Conservation (phyloP, 2,113 vertebrate genomes). For the Donacobius atricapilla region DNA sequence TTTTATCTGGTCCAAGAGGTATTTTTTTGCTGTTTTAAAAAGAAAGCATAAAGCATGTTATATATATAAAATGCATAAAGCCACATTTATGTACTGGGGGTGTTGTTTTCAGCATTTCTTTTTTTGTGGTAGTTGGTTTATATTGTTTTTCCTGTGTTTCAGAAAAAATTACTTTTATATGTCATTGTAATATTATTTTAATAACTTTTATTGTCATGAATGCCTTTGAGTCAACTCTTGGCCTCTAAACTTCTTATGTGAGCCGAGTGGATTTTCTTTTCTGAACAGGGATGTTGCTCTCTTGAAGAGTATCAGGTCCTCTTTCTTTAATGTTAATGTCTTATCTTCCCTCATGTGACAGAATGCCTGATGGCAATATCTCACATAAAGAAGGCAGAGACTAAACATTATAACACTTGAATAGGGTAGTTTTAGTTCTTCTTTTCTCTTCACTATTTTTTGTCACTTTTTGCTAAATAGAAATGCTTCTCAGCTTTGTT, state of each 20-base stretch:
- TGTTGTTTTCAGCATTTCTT: fast-evolving
- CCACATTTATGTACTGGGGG: fast-evolving
- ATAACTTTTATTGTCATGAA: background rate
- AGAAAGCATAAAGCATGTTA: background rate
- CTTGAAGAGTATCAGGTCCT: background rate
- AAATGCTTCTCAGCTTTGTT: background rate
- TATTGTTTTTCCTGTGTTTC: background rate
- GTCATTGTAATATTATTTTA: background rate
- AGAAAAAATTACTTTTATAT: background rate
- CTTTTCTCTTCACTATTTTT: background rate
- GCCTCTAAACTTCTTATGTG: background rate
- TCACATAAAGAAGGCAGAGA: background rate
- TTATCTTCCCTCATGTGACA: background rate
- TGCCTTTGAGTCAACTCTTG: background rate
- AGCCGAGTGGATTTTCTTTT: background rate
- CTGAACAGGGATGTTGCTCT: background rate
- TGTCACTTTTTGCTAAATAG: background rate
- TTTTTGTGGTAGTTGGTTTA: background rate
- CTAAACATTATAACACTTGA: background rate
- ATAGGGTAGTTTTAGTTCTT: background rate
- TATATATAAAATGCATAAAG: background rate
- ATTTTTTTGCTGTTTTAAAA: background rate
- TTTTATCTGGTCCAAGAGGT: background rate
- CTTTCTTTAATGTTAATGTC: background rate
- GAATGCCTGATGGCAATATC: background rate